These are phyloP conservation scores for Melieria omissa DNA, from an alignment of 2,888 invertebrate genomes.

Conservation along the genomic window DNA sequence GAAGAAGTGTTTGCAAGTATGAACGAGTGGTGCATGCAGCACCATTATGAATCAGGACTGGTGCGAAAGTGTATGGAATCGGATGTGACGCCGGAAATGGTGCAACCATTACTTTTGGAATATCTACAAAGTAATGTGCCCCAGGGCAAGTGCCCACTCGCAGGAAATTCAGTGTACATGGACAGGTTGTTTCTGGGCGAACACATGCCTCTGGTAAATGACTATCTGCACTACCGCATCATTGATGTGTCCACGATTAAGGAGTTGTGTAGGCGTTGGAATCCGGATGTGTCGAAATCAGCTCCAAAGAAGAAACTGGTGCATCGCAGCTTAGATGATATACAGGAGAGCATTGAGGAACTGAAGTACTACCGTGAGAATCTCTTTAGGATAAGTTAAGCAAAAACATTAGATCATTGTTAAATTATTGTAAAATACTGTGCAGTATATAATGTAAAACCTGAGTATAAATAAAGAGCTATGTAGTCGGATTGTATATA, in stretches of 20 bases:
- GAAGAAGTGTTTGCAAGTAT: conserved; percentile 78
- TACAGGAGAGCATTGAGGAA: conserved; percentile 86
- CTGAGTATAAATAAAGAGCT: neutral
- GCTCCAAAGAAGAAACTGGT: conserved; percentile 73
- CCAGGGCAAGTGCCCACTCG: conserved; percentile 77
- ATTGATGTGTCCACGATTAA: conserved; percentile 93
- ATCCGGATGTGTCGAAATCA: conserved; percentile 70
- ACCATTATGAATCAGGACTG: conserved; percentile 88
- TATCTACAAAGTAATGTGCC: conserved; percentile 73
- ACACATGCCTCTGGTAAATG: conserved; percentile 80
- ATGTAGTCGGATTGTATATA: neutral
- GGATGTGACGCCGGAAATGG: conserved; percentile 72
- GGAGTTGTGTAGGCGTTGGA: conserved; percentile 85
- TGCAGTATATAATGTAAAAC: neutral
- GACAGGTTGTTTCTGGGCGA: conserved; percentile 85
- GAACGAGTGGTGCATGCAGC: conserved; percentile 84
- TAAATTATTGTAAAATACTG: neutral
- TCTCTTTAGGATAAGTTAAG: conserved; percentile 68
- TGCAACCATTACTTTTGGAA: conserved; percentile 77
- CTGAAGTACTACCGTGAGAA: conserved; percentile 79
- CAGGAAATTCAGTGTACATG: conserved; percentile 89
- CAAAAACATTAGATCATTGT: neutral
- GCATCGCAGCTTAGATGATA: conserved; percentile 85
- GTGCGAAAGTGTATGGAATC: conserved; percentile 79
- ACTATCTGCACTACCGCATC: conserved; percentile 89